Percentiles rank a stretch among this genome's conserved stretches.
Evolutionary conservation across 2,888 invertebrate species (phyloP).

Genomic region (Nomada lathburiana): DNA sequence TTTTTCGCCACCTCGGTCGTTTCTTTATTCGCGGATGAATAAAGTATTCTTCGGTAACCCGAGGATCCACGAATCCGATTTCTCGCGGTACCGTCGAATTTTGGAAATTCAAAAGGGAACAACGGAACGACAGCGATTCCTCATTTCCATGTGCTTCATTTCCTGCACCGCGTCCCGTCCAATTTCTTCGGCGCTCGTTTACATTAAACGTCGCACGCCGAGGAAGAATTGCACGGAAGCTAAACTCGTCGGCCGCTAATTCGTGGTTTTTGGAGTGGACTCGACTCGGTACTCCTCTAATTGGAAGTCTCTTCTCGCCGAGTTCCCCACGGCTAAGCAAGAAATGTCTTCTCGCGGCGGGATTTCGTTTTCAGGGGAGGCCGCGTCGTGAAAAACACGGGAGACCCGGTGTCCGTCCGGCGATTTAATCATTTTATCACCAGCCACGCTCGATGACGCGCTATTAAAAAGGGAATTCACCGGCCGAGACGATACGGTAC

Average conservation of each 20-base stretch:
- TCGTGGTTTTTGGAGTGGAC: conserved; percentile 73
- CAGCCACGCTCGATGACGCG: conserved; percentile 15
- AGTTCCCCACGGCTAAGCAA: too few relatives aligned
- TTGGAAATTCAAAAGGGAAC: too few relatives aligned
- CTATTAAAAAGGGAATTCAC: conserved; percentile 15
- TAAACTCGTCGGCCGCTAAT: conserved; percentile 58
- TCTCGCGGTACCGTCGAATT: too few relatives aligned
- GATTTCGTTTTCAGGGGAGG: conserved; percentile 36
- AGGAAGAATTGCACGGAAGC: conserved; percentile 25
- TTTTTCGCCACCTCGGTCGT: not conserved
- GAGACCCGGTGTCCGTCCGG: not conserved
- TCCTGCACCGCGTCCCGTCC: not conserved
- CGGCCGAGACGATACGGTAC: not conserved
- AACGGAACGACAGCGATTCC: too few relatives aligned
- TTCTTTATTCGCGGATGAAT: not conserved
- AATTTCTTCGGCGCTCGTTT: conserved; percentile 9
- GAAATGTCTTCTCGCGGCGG: conserved; percentile 60
- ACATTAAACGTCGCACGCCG: conserved; percentile 40
- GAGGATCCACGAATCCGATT: too few relatives aligned
- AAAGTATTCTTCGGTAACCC: too few relatives aligned
- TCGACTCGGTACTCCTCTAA: conserved; percentile 73
- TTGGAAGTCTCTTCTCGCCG: conserved; percentile 68
- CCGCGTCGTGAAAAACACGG: not conserved
- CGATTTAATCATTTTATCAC: conserved; percentile 45
- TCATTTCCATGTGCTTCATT: not conserved